These are phyloP conservation scores for Rhagoletis zephyria DNA, from an alignment of 1,140 invertebrate genomes.

Conservation along the genomic window DNA sequence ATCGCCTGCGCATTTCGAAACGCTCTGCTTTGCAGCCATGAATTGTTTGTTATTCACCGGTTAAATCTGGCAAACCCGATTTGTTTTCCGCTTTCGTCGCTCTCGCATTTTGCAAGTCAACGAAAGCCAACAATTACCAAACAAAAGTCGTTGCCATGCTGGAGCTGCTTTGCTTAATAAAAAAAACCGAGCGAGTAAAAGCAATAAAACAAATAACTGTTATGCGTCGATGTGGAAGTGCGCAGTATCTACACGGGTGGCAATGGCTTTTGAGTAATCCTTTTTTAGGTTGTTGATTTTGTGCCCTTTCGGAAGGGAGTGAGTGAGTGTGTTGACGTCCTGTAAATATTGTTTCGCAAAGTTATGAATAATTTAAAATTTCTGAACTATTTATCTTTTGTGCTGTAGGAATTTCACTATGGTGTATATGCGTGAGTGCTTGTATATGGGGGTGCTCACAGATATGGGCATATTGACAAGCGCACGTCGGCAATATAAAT, in stretches of 20 bases:
- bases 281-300: not conserved
- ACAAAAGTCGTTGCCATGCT: not conserved
- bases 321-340: constrained; percentile 12
- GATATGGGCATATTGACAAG: no score
- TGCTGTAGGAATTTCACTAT: not conserved
- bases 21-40: not conserved
- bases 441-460: no score
- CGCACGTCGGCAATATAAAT: no score
- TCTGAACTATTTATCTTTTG: not conserved
- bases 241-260: not conserved
- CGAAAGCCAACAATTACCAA: not conserved
- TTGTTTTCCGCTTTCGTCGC: not conserved
- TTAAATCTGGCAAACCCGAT: no score
- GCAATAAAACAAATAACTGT: not conserved
- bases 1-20: not conserved
- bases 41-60: no score
- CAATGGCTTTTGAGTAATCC: constrained; percentile 32
- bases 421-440: no score
- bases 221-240: not conserved
- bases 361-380: constrained; percentile 43
- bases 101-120: not conserved
- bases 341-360: constrained; percentile 42
- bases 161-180: no score
- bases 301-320: not conserved
- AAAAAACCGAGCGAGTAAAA: not conserved